Conservation (phyloP, 2,113 vertebrate genomes). For the Lota lota region DNA sequence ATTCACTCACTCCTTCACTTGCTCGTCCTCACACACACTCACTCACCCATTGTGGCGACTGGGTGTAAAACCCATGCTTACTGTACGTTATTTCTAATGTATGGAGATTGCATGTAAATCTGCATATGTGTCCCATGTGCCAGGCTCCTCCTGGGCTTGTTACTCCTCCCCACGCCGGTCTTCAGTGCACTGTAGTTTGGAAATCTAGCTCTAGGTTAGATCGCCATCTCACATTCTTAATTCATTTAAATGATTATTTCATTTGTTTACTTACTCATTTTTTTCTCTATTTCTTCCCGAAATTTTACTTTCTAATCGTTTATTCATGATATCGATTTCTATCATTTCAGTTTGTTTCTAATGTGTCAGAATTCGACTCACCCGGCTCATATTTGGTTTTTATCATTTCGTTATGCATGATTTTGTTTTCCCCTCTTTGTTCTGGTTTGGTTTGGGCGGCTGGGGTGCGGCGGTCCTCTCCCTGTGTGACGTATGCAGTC, state of each 20-base stretch:
- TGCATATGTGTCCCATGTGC: too few relatives aligned
- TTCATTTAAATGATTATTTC: neutral
- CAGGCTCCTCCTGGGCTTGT: too few relatives aligned
- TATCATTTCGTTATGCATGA: neutral
- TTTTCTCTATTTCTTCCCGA: neutral
- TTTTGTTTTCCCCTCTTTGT: neutral
- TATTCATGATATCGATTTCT: too few relatives aligned
- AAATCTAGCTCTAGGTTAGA: too few relatives aligned
- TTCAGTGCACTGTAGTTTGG: too few relatives aligned
- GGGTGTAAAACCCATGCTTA: too few relatives aligned
- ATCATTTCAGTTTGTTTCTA: neutral
- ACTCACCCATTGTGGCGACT: neutral
- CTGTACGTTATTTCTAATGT: too few relatives aligned
- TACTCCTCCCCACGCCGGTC: too few relatives aligned
- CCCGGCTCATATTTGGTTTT: neutral
- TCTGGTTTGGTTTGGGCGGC: conserved; percentile 9
- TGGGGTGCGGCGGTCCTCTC: conserved; percentile 7
- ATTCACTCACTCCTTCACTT: neutral
- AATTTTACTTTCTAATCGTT: neutral
- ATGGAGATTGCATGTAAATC: too few relatives aligned
- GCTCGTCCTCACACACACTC: neutral
- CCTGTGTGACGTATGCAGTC: conserved; percentile 48
- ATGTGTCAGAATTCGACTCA: neutral
- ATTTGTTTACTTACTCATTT: neutral
- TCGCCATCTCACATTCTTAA: too few relatives aligned